Base-by-base conservation (phyloP, 2,888 invertebrate genomes). In the Macropis europaea region DNA sequence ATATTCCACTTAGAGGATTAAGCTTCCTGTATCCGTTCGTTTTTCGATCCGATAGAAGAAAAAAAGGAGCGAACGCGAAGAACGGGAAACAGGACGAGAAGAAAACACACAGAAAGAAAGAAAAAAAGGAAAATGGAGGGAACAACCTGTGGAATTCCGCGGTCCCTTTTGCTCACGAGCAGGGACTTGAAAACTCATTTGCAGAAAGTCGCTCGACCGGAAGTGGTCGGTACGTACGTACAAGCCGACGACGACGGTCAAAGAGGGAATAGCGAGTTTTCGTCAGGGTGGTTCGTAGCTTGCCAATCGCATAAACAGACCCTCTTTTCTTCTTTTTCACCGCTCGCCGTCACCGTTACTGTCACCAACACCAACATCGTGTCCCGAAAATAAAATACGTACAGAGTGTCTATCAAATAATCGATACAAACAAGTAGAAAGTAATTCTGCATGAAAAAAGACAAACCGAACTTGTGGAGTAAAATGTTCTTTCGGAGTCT, bases 91-190 rank as follows among this genome's bases (percentile, higher is more conserved):
- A 30, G 32, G 15, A 57, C 36, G 63, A 40, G 56, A 60, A 42
- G 53, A 28, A 61, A 45, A 47, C 36, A 36, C 43, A 56, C 42
- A 50, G 47, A 19, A 7, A 1, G 6, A 7, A 24, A 22, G 19
- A 7, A 9, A 17, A 2, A 34, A 3, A 13, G 19, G 48, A 60
- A 60, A 52, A 60, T 56, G 19, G 56, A 38, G 57, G 62, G 68
- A 73, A 72, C 76, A 79, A 82, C 82, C 84, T 83, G 84, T 82
- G 77, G 83, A 83, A 83, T 83, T 83, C 47, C 69, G 59, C 54
- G 68, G 68, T 80, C 77, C 75, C 70, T 64, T 82, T 79, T 73
- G 50, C 57, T 40, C 68, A 38, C 43, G 34, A 42, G 40, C 28
- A 45, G 47, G 56, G 66, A 76, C 76, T 82, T 59, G 76, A 76